These are phyloP conservation scores for Intellagama lesueurii DNA, from an alignment of 2,797 vertebrate genomes.

Conservation along the genomic window DNA sequence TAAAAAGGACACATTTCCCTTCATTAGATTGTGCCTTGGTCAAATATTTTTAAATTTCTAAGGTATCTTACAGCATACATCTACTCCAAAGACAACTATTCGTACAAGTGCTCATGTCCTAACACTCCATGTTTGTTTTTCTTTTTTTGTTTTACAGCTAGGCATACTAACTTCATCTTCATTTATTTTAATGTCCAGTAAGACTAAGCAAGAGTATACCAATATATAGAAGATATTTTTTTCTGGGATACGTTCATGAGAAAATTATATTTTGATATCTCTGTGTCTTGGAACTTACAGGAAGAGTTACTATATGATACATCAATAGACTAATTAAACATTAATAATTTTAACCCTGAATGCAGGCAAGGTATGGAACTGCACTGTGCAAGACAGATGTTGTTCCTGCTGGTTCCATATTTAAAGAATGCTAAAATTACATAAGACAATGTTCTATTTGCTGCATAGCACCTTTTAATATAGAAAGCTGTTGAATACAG, in stretches of 20 bases:
- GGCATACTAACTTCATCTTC: too few species aligned
- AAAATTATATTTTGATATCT: background rate
- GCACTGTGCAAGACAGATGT: too few species aligned
- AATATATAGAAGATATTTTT: background rate
- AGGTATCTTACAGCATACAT: too few species aligned
- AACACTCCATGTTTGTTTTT: too few species aligned
- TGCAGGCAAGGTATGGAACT: background rate
- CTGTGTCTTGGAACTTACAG: background rate
- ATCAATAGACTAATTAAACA: background rate
- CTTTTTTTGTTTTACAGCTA: too few species aligned
- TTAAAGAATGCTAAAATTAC: background rate
- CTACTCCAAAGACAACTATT: too few species aligned
- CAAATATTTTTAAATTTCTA: constrained; percentile 1
- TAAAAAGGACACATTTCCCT: background rate
- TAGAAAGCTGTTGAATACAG: background rate
- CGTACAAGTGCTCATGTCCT: too few species aligned
- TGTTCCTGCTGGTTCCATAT: background rate
- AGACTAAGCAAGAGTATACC: background rate
- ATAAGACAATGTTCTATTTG: background rate
- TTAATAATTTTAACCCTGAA: background rate
- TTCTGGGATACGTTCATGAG: background rate
- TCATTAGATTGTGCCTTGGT: constrained; percentile 4
- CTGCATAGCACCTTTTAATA: background rate
- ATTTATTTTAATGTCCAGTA: background rate
- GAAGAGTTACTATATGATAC: background rate